These are phyloP conservation scores for Dicrurus megarhynchus DNA, from an alignment of 2,113 vertebrate species.

Conservation along the genomic window DNA sequence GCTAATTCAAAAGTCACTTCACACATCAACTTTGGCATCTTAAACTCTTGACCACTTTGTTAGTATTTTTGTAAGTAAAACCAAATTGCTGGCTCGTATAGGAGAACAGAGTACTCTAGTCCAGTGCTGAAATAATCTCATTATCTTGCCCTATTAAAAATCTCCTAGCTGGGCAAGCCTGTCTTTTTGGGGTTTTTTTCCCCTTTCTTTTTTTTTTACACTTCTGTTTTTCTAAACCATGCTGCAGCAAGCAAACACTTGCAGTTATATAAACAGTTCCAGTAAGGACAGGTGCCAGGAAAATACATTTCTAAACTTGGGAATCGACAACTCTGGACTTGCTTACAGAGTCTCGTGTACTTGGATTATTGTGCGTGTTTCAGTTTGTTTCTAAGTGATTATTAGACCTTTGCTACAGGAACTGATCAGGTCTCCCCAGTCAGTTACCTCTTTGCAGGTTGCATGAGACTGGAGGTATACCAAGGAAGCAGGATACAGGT, in stretches of 20 bases:
- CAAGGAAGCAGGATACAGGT: background rate
- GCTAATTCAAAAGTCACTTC: background rate
- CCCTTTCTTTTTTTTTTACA: background rate
- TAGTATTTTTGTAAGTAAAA: background rate
- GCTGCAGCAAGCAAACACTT: background rate
- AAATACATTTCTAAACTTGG: slow-evolving; percentile 14
- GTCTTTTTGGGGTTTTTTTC: rapidly evolving
- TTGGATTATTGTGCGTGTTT: background rate
- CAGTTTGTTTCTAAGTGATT: slow-evolving; percentile 4
- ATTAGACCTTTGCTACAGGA: background rate
- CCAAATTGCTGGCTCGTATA: background rate
- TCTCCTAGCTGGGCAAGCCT: background rate
- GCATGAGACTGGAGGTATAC: background rate
- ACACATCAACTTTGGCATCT: background rate
- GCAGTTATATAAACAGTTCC: background rate
- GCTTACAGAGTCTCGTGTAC: background rate
- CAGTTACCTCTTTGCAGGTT: background rate
- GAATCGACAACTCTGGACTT: background rate
- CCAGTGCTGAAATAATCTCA: background rate
- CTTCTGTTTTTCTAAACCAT: background rate
- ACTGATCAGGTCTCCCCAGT: background rate
- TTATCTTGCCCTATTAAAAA: background rate
- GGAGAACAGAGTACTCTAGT: background rate
- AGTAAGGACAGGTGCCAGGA: background rate
- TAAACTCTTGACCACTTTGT: background rate